Conservation (phyloP, 2,888 invertebrate genomes). For the Oligia strigilis region DNA sequence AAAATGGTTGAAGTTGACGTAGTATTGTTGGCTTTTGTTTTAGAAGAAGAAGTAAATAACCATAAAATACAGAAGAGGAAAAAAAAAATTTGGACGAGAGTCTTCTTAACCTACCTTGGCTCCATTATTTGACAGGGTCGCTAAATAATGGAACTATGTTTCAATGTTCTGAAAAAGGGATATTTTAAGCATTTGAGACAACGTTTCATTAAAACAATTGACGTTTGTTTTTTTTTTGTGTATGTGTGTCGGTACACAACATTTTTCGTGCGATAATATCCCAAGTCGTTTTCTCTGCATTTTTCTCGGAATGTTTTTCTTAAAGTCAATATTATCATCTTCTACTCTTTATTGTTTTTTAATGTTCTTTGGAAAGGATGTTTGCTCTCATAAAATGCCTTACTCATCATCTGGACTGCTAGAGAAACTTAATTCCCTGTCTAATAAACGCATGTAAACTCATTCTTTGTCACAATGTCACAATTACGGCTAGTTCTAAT, state of each 20-base stretch:
- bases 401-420: not conserved
- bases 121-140: no score
- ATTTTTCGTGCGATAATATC: not conserved
- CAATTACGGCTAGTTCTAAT: not conserved
- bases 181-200: not conserved
- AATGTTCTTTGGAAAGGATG: not conserved
- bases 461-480: not conserved
- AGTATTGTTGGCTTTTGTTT: no score
- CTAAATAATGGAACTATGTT: not conserved
- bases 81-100: no score
- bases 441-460: not conserved
- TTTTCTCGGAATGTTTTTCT: slow-evolving; percentile 11
- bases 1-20: no score
- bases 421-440: not conserved
- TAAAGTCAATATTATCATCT: slow-evolving; percentile 7
- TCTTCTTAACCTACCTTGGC: no score
- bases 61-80: no score
- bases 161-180: not conserved
- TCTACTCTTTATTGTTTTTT: slow-evolving; percentile 15
- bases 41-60: no score
- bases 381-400: not conserved
- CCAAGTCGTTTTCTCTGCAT: not conserved
- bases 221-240: not conserved
- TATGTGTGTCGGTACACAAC: no score
- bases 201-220: not conserved